Conservation (phyloP, 1,140 invertebrate genomes). For the Stratiolaelaps scimitus region DNA sequence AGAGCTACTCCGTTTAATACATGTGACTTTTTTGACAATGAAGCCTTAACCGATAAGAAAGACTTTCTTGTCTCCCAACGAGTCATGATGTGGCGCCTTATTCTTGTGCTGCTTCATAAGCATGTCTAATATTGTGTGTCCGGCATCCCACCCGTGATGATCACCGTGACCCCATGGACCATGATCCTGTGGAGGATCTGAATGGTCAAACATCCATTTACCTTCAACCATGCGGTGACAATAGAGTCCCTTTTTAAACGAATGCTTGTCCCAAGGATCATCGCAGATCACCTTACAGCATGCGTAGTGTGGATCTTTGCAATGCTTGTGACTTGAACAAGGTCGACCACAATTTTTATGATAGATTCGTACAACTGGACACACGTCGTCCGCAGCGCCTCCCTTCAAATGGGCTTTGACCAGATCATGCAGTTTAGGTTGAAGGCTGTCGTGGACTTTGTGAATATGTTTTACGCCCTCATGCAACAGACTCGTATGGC, state of each 20-base stretch:
- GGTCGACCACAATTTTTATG: constrained; percentile 19
- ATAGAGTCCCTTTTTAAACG: constrained; percentile 12
- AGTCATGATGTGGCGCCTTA: constrained; percentile 20
- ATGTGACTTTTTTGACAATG: no score
- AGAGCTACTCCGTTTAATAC: no score
- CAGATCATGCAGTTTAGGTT: constrained; percentile 16
- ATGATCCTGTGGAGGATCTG: neutral
- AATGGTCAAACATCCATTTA: neutral
- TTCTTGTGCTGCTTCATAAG: constrained; percentile 5
- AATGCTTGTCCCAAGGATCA: constrained; percentile 19
- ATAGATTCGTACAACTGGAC: constrained; percentile 10
- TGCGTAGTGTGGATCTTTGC: constrained; percentile 25
- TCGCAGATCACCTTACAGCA: constrained; percentile 22
- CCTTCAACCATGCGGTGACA: constrained; percentile 25
- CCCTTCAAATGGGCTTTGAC: constrained; percentile 20
- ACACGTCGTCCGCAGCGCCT: constrained; percentile 14
- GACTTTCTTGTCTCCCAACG: constrained; percentile 8
- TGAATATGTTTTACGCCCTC: constrained; percentile 16
- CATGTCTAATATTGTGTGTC: neutral
- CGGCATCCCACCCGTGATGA: neutral
- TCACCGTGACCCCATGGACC: neutral
- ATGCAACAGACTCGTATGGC: neutral
- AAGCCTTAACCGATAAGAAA: constrained; percentile 2
- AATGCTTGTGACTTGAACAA: constrained; percentile 15
- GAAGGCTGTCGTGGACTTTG: constrained; percentile 19